These are phyloP conservation scores for Lissonota sp. DNA, from an alignment of 2,888 invertebrate species.

Conservation along the genomic window DNA sequence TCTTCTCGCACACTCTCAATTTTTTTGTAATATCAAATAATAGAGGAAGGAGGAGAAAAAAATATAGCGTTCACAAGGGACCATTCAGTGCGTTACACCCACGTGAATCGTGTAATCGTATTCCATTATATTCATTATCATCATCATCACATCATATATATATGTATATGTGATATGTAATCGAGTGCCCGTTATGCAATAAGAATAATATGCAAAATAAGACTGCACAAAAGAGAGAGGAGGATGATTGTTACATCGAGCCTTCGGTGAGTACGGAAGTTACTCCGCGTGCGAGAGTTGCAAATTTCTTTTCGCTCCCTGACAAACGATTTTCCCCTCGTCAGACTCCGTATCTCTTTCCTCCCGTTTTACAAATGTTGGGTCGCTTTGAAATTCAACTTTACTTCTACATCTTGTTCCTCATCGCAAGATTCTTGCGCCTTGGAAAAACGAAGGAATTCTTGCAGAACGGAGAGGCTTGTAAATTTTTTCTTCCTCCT, in stretches of 20 bases:
- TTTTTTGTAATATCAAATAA: slow-evolving; percentile 1
- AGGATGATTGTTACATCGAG: slow-evolving; percentile 66
- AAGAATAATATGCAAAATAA: slow-evolving; percentile 60
- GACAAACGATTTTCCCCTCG: slow-evolving; percentile 52
- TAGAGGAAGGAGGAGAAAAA: background rate
- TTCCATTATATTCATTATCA: slow-evolving; percentile 49
- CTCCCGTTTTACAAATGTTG: too few species aligned
- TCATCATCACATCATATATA: slow-evolving; percentile 39
- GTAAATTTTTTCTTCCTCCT: too few species aligned
- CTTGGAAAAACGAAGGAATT: too few species aligned
- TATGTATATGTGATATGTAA: slow-evolving; percentile 49
- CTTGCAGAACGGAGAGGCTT: too few species aligned
- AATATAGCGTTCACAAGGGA: slow-evolving; percentile 41
- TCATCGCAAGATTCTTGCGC: too few species aligned
- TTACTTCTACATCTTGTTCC: too few species aligned
- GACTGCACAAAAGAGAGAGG: slow-evolving; percentile 45
- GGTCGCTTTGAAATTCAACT: too few species aligned
- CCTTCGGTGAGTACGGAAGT: slow-evolving; percentile 62
- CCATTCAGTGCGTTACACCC: slow-evolving; percentile 43
- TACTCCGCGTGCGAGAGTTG: slow-evolving; percentile 60
- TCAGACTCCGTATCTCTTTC: background rate
- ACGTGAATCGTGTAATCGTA: slow-evolving; percentile 50
- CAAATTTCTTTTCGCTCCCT: slow-evolving; percentile 62
- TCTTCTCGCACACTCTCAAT: slow-evolving; percentile 36
- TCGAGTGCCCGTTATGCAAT: slow-evolving; percentile 63